Evolutionary conservation across 2,113 vertebrate species (phyloP), one percentile per base, ranked within the genome.

Genomic region (Rynchops niger): DNA sequence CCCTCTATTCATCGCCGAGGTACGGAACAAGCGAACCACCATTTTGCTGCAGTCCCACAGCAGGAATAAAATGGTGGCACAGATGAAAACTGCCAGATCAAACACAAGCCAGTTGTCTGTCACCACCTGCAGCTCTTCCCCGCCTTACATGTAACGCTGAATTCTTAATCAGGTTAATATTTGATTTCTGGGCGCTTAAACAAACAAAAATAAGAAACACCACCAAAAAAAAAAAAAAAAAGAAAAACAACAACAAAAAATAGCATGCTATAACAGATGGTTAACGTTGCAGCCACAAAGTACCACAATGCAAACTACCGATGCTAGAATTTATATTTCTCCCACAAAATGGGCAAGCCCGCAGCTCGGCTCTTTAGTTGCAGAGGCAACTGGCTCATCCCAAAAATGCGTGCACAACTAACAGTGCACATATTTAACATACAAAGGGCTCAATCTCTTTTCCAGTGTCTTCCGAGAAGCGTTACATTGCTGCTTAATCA

Each of bases 61-160:
- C 94, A 95, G 93, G 88, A 93, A 67, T 93, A 90, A 97, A 94
- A 97, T 97, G 96, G 96, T 97, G 97, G 97, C 87, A 83, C 8
- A 96, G 93, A 98, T 90, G 92, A 97, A 97, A 97, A 96, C 95
- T 92, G 97, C 94, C 95, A 97, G 92, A 96, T 97, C 86, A 95
- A 97, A 96, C 63, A 45, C 89, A 90, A 94, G 85, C 97, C 62
- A 45, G 55, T 94, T 93, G 69, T 76, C 97, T 93, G 82, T 95
- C 91, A 96, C 88, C 94, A 94, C 95, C 93, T 98, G 94, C 95
- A 88, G 93, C 92, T 98, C 95, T 95, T 95, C 86, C 38, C 90
- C 38, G 89, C 91, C 95, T 96, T 50, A 43, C 87, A 92, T n/a
- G 91, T 90, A 93, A 86, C 26, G 4, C 88, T 96, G 96, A 95